A percentile compares a stretch with the other conserved stretches of the same genome.
Evolutionary conservation across 2,797 vertebrate genomes (phyloP).

Genomic region (Mus spretus): DNA sequence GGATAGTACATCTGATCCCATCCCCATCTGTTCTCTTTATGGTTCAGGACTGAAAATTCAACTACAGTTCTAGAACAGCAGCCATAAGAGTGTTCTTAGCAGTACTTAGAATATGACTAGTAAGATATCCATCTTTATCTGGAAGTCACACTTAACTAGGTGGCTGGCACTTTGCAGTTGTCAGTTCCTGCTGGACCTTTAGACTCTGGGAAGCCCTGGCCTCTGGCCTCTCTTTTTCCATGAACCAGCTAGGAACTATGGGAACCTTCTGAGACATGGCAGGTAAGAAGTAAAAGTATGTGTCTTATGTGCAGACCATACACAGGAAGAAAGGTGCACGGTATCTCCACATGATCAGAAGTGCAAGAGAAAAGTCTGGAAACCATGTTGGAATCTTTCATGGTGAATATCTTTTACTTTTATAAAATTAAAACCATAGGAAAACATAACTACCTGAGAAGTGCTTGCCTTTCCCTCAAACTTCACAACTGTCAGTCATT

Average conservation of each 20-base stretch:
- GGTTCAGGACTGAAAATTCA: background rate
- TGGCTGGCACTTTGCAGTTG: background rate
- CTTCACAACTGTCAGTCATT: fast-evolving
- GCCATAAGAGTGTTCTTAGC: fast-evolving
- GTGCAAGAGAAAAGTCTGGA: background rate
- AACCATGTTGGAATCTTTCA: fast-evolving
- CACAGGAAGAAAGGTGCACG: fast-evolving
- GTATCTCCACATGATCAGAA: fast-evolving
- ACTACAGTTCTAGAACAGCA: background rate
- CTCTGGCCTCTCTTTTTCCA: too few relatives aligned
- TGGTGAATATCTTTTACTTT: background rate
- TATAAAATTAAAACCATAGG: background rate
- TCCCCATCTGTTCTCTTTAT: background rate
- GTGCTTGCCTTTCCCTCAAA: fast-evolving
- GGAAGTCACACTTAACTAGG: background rate
- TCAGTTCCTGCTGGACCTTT: background rate
- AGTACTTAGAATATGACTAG: background rate
- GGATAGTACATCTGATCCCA: too few relatives aligned
- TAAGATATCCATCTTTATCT: too few relatives aligned
- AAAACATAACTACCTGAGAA: background rate
- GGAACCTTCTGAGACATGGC: fast-evolving
- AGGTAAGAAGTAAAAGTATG: fast-evolving
- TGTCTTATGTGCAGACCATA: fast-evolving
- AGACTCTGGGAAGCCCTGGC: background rate
- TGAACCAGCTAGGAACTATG: background rate